Evolutionary conservation across 2,888 invertebrate genomes (phyloP), one percentile per base, ranked within the genome.

Genomic region (Drosophila mimetica): DNA sequence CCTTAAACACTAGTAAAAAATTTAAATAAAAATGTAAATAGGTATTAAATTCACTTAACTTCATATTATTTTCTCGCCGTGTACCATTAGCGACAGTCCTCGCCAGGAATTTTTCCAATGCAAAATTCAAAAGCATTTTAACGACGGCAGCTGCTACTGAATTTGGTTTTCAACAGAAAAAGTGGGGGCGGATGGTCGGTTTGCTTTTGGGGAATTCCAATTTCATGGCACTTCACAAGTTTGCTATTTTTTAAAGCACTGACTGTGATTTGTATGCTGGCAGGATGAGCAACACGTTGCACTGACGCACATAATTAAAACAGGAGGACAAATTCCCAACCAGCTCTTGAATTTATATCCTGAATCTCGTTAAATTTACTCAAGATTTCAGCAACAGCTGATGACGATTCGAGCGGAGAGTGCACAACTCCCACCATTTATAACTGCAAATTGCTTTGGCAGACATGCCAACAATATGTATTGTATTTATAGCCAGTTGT

Each of bases 401-500:
- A 84, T 81, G 79, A 66, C 82, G 70, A 61, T 77, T 47, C 66
- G 54, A 69, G 51, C 64, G 67, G n/a, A 28, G 13, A 46, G 30
- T 36, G 51, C 16, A 22, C 30, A 39, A 16, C 57, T 46, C 41
- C 25, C 50, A 44, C 64, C 75, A 79, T 79, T 79, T 79, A 79
- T 74, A 72, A 63, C 70, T 72, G 73, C 53, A 50, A 72, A 70
- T 70, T 54, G 64, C 64, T 60, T 65, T 60, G 50, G 52, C 74
- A 89, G 86, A 85, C 76, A 77, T 84, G 64, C 74, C 76, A 78
- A 74, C 86, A 86, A 89, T 79, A 83, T 89, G 86, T 77, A 87
- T 78, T 76, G 79, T 81, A 87, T 76, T 84, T 81, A 75, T 71
- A 61, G 55, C 76, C 76, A 76, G 65, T 71, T 71, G 71, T 61